Percentiles rank a stretch among this genome's conserved stretches.
Conservation (phyloP, 2,113 vertebrate species). For the Plecotus auritus region DNA sequence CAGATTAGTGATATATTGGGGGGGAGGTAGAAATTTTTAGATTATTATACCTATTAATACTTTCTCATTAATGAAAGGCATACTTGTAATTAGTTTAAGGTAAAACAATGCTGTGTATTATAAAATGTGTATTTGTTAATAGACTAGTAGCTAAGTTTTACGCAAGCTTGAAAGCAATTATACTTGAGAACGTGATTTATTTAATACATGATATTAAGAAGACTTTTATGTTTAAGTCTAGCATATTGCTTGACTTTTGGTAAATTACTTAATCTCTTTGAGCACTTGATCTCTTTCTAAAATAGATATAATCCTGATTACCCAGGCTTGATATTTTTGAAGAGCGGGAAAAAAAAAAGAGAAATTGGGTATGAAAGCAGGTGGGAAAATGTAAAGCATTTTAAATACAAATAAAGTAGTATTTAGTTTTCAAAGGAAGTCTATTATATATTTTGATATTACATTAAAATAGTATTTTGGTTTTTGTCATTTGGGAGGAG, state of each 20-base stretch:
- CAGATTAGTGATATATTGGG: neutral
- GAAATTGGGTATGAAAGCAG: constrained; percentile 21
- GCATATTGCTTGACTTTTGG: neutral
- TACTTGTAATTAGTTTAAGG: neutral
- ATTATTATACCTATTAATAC: neutral
- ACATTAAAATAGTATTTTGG: neutral
- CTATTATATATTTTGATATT: neutral
- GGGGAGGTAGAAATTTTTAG: neutral
- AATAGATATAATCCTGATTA: constrained; percentile 3
- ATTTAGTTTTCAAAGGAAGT: neutral
- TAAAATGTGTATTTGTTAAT: neutral
- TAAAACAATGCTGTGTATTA: neutral
- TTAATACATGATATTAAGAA: constrained; percentile 30
- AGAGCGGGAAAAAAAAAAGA: constrained; percentile 38
- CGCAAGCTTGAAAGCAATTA: constrained; percentile 1
- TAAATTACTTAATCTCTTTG: constrained; percentile 34
- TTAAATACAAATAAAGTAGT: neutral
- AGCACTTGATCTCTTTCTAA: constrained; percentile 23
- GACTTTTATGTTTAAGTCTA: neutral
- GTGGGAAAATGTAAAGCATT: neutral
- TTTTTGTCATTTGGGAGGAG: neutral
- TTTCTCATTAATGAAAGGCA: constrained; percentile 17
- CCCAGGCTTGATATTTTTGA: neutral
- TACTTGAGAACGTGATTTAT: constrained; percentile 32
- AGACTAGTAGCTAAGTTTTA: neutral